These are phyloP conservation scores for Drosophila cardini DNA, from an alignment of 1,140 invertebrate species.

Conservation along the genomic window DNA sequence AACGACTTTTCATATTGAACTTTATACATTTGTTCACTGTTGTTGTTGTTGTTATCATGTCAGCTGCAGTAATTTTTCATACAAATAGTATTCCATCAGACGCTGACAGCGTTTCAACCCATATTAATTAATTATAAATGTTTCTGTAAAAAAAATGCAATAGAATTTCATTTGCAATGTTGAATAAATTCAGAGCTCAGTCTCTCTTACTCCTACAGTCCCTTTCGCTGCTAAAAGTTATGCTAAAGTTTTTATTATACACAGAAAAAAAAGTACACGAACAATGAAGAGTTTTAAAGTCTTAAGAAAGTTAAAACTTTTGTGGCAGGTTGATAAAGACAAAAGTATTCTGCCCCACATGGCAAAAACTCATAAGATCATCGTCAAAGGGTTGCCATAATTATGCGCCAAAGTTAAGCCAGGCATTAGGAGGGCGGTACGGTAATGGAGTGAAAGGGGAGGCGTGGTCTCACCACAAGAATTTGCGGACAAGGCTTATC, in stretches of 20 bases:
- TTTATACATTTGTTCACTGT: slow-evolving; percentile 1
- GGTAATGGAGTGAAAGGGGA: background rate
- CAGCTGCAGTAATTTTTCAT: slow-evolving; percentile 61
- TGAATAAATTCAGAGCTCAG: background rate
- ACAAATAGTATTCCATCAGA: slow-evolving; percentile 37
- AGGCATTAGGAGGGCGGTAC: background rate
- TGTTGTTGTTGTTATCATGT: slow-evolving; percentile 17
- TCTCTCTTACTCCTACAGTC: background rate
- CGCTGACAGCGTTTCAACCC: slow-evolving; percentile 58
- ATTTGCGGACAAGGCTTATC: slow-evolving; percentile 63
- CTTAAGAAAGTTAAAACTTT: slow-evolving; percentile 57
- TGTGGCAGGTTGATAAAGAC: slow-evolving; percentile 30
- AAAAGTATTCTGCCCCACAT: slow-evolving; percentile 20
- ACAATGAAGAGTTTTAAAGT: slow-evolving; percentile 32
- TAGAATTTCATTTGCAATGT: slow-evolving; percentile 14
- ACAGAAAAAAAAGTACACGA: background rate
- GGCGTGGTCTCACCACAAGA: slow-evolving; percentile 52
- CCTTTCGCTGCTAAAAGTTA: slow-evolving; percentile 33
- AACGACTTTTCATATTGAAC: slow-evolving; percentile 62
- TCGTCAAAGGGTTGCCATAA: slow-evolving; percentile 36
- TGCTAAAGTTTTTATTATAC: slow-evolving; percentile 37
- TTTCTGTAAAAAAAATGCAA: slow-evolving; percentile 15
- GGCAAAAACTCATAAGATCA: slow-evolving; percentile 19
- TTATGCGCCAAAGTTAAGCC: slow-evolving; percentile 33
- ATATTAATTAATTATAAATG: slow-evolving; percentile 68